Evolutionary conservation across 2,113 vertebrate genomes (phyloP).

Genomic region (Stegastes partitus): DNA sequence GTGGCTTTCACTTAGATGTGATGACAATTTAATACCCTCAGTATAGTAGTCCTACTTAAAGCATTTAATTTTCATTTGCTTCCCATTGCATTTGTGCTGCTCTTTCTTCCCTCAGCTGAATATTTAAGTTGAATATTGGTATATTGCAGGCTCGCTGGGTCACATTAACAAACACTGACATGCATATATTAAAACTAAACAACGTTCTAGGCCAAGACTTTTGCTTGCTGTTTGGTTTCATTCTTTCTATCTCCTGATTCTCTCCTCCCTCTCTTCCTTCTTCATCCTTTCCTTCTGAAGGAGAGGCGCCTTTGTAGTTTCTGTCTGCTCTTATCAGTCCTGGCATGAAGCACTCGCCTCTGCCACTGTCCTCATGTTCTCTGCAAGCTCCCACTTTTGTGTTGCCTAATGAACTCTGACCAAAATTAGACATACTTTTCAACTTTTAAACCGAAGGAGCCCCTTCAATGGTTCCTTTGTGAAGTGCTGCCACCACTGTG

Average conservation of each 20-base stretch:
- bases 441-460: slow-evolving; percentile 84
- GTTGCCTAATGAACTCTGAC: slow-evolving; percentile 87
- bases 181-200: slow-evolving; percentile 76
- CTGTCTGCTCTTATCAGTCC: slow-evolving; percentile 82
- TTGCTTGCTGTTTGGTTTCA: slow-evolving; percentile 62
- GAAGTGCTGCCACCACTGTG: slow-evolving; percentile 72
- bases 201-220: slow-evolving; percentile 68
- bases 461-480: slow-evolving; percentile 87
- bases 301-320: slow-evolving; percentile 81
- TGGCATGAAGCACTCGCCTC: slow-evolving; percentile 84
- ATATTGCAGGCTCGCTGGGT: slow-evolving; percentile 61
- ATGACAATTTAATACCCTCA: slow-evolving; percentile 77
- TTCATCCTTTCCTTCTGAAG: slow-evolving; percentile 77
- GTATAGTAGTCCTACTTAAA: slow-evolving; percentile 64
- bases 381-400: slow-evolving; percentile 84
- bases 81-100: slow-evolving; percentile 61
- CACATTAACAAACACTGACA: slow-evolving; percentile 82
- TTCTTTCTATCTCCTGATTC: slow-evolving; percentile 57
- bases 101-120: slow-evolving; percentile 55
- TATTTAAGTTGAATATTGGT: slow-evolving; percentile 76
- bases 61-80: slow-evolving; percentile 60
- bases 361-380: slow-evolving; percentile 86
- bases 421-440: slow-evolving; percentile 89
- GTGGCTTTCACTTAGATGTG: slow-evolving; percentile 63
- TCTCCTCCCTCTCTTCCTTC: slow-evolving; percentile 62